A percentile compares a stretch with the other conserved stretches of the same genome.
Evolutionary conservation across 2,113 vertebrate genomes (phyloP).

Genomic region (Archocentrus centrarchus): DNA sequence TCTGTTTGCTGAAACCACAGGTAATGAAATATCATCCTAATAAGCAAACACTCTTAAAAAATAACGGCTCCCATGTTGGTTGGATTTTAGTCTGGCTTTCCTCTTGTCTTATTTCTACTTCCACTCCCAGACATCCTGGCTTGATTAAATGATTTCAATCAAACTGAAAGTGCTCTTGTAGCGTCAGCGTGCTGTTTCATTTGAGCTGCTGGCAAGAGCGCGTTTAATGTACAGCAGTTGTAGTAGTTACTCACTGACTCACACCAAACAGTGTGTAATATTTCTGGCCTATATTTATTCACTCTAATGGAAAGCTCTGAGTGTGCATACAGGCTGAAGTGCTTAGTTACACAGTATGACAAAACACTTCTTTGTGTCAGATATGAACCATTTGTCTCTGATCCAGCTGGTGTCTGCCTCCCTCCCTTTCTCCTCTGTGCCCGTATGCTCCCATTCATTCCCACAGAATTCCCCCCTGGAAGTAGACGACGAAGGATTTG

Average conservation of each 20-base stretch:
- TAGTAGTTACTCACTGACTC: neutral
- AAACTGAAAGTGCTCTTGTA: neutral
- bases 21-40: constrained; percentile 30
- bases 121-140: neutral
- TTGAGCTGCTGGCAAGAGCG: neutral
- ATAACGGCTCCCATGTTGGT: constrained; percentile 5
- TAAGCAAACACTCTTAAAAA: constrained; percentile 11
- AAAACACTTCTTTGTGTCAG: constrained; percentile 10
- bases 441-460: neutral
- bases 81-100: neutral
- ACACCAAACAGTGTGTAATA: neutral
- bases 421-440: constrained; percentile 16
- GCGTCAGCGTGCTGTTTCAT: neutral
- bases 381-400: constrained; percentile 19
- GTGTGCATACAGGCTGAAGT: neutral
- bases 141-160: neutral
- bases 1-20: constrained; percentile 23
- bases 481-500: constrained; percentile 95
- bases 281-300: neutral
- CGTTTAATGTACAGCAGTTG: neutral
- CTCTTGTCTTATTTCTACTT: neutral
- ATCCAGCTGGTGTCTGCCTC: constrained; percentile 41
- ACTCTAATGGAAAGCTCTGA: constrained; percentile 12
- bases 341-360: neutral
- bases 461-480: constrained; percentile 85